Conservation (phyloP, 23 tunicate species). For the Trididemnum nubilum region DNA sequence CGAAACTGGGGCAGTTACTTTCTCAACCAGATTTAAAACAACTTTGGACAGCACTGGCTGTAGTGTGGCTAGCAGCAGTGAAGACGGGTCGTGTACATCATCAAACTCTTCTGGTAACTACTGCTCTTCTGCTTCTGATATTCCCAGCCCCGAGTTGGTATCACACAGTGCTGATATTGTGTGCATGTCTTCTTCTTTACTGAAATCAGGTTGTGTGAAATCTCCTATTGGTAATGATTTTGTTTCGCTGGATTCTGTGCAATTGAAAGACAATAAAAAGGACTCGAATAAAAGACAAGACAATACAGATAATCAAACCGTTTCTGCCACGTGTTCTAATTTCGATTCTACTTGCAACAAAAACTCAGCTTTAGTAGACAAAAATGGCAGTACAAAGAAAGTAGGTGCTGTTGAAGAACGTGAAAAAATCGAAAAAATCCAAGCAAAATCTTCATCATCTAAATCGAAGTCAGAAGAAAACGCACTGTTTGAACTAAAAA, state of each 20-base stretch:
- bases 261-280: not conserved
- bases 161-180: not conserved
- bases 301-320: not conserved
- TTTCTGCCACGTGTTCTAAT: not conserved
- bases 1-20: too few species aligned
- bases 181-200: not conserved
- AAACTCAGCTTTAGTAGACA: not conserved
- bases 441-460: not conserved
- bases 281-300: too few species aligned
- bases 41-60: conserved; percentile 23
- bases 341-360: not conserved
- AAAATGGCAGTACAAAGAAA: not conserved
- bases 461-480: not conserved
- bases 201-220: too few species aligned
- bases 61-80: conserved; percentile 1
- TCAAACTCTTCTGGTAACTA: not conserved
- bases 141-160: not conserved
- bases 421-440: not conserved
- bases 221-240: too few species aligned
- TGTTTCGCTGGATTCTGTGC: not conserved
- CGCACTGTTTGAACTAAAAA: not conserved
- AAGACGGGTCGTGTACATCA: conserved; percentile 2
- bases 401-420: not conserved
- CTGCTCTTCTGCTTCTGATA: not conserved
- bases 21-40: not conserved